Evolutionary conservation across 1,140 invertebrate species (phyloP).

Genomic region (Trinorchestia longiramus): DNA sequence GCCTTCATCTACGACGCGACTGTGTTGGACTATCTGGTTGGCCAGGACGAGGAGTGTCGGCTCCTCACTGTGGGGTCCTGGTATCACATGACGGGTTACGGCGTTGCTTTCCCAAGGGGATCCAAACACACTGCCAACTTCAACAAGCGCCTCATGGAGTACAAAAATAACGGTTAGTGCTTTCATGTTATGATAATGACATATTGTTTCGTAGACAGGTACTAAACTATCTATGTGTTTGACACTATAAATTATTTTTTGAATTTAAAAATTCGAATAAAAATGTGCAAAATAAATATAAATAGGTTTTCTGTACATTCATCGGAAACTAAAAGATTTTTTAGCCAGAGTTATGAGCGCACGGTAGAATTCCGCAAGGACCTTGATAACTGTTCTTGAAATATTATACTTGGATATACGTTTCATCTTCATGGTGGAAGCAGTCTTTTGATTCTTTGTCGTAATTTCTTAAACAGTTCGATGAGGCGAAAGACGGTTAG

Average conservation of each 20-base stretch:
- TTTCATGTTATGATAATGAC: background rate
- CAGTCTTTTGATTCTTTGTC: too few relatives aligned
- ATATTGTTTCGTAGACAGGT: background rate
- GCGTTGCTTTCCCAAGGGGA: conserved; percentile 94
- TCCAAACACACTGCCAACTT: conserved; percentile 96
- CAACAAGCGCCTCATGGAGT: conserved; percentile 93
- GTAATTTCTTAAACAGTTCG: background rate
- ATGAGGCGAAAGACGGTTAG: background rate
- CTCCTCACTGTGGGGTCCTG: conserved; percentile 94
- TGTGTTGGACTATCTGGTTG: conserved; percentile 96
- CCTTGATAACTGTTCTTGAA: background rate
- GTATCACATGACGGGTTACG: conserved; percentile 82
- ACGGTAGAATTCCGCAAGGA: background rate
- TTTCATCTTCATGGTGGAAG: background rate
- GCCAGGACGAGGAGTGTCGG: conserved; percentile 95
- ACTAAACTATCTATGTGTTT: background rate
- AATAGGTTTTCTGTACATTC: background rate
- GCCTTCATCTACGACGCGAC: conserved; percentile 99
- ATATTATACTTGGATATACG: background rate
- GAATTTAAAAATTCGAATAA: background rate
- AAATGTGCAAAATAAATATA: background rate
- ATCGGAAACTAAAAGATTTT: background rate
- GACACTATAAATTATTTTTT: background rate
- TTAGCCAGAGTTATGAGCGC: background rate
- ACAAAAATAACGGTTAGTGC: conserved; percentile 87